Evolutionary conservation across 2,113 vertebrate genomes (phyloP).

Genomic region (Tyto alba): DNA sequence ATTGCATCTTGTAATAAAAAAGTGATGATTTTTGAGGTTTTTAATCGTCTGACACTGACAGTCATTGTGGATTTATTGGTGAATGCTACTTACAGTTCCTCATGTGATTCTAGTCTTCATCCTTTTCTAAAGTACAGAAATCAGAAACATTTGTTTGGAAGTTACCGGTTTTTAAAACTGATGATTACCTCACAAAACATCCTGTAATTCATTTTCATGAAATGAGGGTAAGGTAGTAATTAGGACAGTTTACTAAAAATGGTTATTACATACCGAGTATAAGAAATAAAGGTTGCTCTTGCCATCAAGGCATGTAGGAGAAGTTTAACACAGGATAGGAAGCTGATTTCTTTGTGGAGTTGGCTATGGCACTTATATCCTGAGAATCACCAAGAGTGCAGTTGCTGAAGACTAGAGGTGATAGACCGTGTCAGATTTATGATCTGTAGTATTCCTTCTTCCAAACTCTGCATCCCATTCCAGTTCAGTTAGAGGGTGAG

Average conservation of each 20-base stretch:
- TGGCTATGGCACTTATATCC: not conserved
- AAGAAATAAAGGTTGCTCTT: not conserved
- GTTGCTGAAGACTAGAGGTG: not conserved
- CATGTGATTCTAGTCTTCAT: not conserved
- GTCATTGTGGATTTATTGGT: not conserved
- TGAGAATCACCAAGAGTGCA: not conserved
- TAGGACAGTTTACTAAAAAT: not conserved
- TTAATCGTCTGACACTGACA: not conserved
- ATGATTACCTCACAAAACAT: not conserved
- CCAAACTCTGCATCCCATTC: not conserved
- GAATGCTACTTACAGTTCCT: not conserved
- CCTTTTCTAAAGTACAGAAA: not conserved
- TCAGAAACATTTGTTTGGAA: not conserved
- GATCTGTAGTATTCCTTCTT: not conserved
- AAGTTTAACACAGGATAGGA: not conserved
- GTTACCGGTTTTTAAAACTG: not conserved
- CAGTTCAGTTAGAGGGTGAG: not conserved
- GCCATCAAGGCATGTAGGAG: not conserved
- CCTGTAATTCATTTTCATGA: not conserved
- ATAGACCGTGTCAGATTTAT: not conserved
- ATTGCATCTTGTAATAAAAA: not conserved
- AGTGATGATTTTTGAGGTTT: not conserved
- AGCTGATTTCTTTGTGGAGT: not conserved
- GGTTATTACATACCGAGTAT: not conserved
- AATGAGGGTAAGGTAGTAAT: not conserved